These are phyloP conservation scores for Calycopis cecrops DNA, from an alignment of 1,140 invertebrate genomes.

Conservation along the genomic window DNA sequence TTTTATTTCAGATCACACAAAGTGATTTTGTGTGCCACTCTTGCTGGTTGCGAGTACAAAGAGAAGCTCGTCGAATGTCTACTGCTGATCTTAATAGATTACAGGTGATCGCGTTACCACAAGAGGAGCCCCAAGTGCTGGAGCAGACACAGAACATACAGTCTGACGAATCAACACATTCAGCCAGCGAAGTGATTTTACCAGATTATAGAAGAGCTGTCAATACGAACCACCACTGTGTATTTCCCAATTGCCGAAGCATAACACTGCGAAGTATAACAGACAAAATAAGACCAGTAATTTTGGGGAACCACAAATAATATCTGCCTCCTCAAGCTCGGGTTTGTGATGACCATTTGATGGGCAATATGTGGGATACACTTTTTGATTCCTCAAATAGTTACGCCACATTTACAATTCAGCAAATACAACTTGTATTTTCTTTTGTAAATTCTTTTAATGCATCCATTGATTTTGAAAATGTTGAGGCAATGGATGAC, in stretches of 20 bases:
- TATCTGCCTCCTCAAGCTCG: neutral
- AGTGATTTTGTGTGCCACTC: too few species aligned
- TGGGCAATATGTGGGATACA: neutral
- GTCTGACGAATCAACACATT: too few species aligned
- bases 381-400: neutral
- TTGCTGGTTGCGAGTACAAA: too few species aligned
- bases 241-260: neutral
- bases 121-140: too few species aligned
- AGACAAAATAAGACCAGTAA: neutral
- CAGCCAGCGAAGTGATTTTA: too few species aligned
- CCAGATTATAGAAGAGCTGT: neutral
- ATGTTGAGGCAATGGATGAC: neutral
- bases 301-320: neutral
- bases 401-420: neutral
- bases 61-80: too few species aligned
- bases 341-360: neutral
- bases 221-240: neutral
- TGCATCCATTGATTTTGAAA: conserved; percentile 6
- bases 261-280: neutral
- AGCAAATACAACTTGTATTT: neutral
- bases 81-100: too few species aligned
- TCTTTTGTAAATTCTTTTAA: too few species aligned
- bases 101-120: too few species aligned
- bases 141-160: too few species aligned
- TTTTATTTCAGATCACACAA: too few species aligned